Evolutionary conservation across 2,888 invertebrate genomes (phyloP).

Genomic region (Phyto melanocephala): DNA sequence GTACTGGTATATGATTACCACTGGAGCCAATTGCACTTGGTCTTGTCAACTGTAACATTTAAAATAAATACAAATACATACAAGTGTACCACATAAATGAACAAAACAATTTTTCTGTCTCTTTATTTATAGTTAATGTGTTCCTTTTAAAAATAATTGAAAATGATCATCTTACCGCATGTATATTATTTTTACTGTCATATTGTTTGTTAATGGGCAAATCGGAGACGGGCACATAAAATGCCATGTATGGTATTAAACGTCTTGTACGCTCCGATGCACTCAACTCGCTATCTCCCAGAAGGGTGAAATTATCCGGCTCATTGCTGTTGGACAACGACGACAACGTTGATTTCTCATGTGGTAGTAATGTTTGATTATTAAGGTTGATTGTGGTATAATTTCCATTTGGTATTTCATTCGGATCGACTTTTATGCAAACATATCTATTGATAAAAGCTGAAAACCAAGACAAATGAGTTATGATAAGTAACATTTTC

Average conservation of each 20-base stretch:
- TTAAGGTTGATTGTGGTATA: slow-evolving; percentile 52
- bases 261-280: slow-evolving; percentile 84
- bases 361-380: slow-evolving; percentile 30
- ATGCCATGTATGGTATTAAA: slow-evolving; percentile 90
- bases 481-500: neutral
- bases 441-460: slow-evolving; percentile 46
- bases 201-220: slow-evolving; percentile 79
- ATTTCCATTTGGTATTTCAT: slow-evolving; percentile 53
- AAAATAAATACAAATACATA: slow-evolving; percentile 15
- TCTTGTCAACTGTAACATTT: slow-evolving; percentile 29
- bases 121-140: slow-evolving; percentile 37
- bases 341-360: slow-evolving; percentile 23
- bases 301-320: slow-evolving; percentile 52
- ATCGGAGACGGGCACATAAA: slow-evolving; percentile 84
- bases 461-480: slow-evolving; percentile 34
- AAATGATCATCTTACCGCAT: slow-evolving; percentile 68
- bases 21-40: slow-evolving; percentile 63
- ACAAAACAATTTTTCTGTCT: neutral
- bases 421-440: slow-evolving; percentile 67
- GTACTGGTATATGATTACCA: slow-evolving; percentile 71
- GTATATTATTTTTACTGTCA: slow-evolving; percentile 66
- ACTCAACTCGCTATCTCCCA: slow-evolving; percentile 72
- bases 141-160: slow-evolving; percentile 56
- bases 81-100: slow-evolving; percentile 16
- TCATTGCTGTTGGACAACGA: slow-evolving; percentile 21